Base-by-base conservation (phyloP, 2,797 vertebrate genomes). In the Melanogrammus aeglefinus region DNA sequence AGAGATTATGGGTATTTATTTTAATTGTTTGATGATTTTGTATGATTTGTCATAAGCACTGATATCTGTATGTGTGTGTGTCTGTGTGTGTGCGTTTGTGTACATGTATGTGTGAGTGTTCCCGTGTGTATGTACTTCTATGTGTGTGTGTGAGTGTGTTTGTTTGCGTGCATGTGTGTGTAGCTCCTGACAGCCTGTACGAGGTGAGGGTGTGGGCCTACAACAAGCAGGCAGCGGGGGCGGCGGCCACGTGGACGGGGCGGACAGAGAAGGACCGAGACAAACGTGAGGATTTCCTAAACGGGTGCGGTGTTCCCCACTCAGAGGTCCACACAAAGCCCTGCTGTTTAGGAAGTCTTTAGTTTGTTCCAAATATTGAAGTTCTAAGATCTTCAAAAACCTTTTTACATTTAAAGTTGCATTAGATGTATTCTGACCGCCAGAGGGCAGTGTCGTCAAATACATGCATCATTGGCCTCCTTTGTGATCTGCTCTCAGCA, bases 201-300 rank as follows among this genome's bases (percentile, higher is more conserved):
- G 96, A 99, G 87, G 96, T 99, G 84, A 97, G 95, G 88, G 92
- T 99, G 27, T 96, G 97, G 93, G 95, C 96, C 0, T 97, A 96
- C 90, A 97, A 95, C 89, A 99, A 97, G 80, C 96, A 97, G 0
- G 94, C 94, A 73, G 97, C 98, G 0, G 96, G 96, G 83, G 96
- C 96, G 0, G 95, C 97, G 0, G 96, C 95, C 0, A 93, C 96
- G 81, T 99, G 97, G 98, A 98, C 97, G 80, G 98, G 98, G 82
- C 96, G 94, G 85, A 99, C 97, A 0, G 96, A 97, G 78, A 97
- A 94, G 84, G 89, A 90, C 2, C 92, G 91, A 2, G 88, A 82
- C 57, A 91, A 84, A 88, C 92, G 96, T 96, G 88, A 89, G 92
- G 38, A 16, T 18, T 16, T 31, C 36, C 44, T 16, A 27, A n/a